Percentiles rank a stretch among this genome's conserved stretches.
These are phyloP conservation scores for Phyto melanocephala DNA, from an alignment of 2,888 invertebrate genomes.

Conservation along the genomic window DNA sequence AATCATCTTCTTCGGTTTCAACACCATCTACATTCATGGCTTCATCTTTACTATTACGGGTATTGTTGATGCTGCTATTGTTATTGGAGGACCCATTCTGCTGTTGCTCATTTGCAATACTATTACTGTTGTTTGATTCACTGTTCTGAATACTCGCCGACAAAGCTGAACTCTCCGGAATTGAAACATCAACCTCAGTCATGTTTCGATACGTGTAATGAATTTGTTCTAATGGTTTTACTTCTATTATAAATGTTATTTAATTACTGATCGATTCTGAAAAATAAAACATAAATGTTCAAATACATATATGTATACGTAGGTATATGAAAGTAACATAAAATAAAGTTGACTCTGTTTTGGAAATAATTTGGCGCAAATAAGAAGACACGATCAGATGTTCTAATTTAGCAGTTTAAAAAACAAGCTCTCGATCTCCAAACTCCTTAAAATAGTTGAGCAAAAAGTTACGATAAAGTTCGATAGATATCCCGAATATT, in stretches of 20 bases:
- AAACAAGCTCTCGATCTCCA: too few species aligned
- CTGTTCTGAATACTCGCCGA: slow-evolving; percentile 67
- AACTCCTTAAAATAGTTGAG: too few species aligned
- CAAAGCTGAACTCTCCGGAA: slow-evolving; percentile 73
- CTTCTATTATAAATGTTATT: background rate
- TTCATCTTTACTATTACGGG: slow-evolving; percentile 65
- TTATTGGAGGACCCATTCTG: slow-evolving; percentile 68
- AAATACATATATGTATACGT: too few species aligned
- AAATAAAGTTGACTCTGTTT: too few species aligned
- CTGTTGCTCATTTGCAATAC: slow-evolving; percentile 32
- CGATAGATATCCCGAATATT: too few species aligned
- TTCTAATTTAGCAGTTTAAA: too few species aligned
- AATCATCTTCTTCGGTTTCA: slow-evolving; percentile 71
- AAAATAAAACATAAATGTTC: background rate
- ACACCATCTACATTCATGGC: slow-evolving; percentile 70
- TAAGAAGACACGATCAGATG: too few species aligned
- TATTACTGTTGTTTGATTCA: slow-evolving; percentile 53
- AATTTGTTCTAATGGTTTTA: background rate
- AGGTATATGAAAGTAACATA: too few species aligned
- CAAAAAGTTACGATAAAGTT: too few species aligned
- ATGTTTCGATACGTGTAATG: slow-evolving; percentile 59
- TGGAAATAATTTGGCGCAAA: too few species aligned
- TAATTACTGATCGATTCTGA: background rate
- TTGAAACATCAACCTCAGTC: slow-evolving; percentile 76
- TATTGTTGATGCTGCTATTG: slow-evolving; percentile 64